These are phyloP conservation scores for Mycteria americana DNA, from an alignment of 2,797 vertebrate species.

Conservation along the genomic window DNA sequence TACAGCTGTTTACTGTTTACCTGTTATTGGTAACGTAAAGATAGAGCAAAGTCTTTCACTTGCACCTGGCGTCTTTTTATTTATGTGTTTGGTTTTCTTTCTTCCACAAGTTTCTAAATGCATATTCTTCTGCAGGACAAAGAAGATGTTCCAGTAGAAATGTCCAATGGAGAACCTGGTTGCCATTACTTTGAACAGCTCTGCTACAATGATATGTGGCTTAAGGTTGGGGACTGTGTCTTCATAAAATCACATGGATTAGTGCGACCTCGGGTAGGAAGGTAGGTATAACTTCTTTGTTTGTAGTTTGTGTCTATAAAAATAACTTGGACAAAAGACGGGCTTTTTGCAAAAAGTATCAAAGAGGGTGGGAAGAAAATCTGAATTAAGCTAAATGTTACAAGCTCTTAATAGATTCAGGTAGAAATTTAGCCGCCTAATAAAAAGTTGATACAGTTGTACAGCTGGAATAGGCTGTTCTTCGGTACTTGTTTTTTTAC, in stretches of 20 bases:
- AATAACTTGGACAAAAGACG: not conserved
- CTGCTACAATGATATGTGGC: constrained; percentile 91
- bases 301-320: not conserved
- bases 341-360: not conserved
- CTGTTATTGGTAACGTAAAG: not conserved
- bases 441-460: not conserved
- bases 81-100: not conserved
- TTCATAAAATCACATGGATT: constrained; percentile 95
- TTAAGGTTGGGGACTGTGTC: constrained; percentile 96
- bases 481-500: not conserved
- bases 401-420: not conserved
- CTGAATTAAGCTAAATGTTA: not conserved
- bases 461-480: not conserved
- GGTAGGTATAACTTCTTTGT: constrained; percentile 73
- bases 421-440: not conserved
- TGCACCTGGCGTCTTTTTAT: not conserved
- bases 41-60: not conserved
- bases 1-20: not conserved
- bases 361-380: not conserved
- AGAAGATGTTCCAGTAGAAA: constrained; percentile 92
- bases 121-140: constrained; percentile 81
- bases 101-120: not conserved
- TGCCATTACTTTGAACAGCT: constrained; percentile 98
- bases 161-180: constrained; percentile 92
- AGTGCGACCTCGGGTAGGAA: constrained; percentile 92